Evolutionary conservation across 2,888 invertebrate genomes (phyloP), one percentile per base, ranked within the genome.

Genomic region (Ophion obscuratus): DNA sequence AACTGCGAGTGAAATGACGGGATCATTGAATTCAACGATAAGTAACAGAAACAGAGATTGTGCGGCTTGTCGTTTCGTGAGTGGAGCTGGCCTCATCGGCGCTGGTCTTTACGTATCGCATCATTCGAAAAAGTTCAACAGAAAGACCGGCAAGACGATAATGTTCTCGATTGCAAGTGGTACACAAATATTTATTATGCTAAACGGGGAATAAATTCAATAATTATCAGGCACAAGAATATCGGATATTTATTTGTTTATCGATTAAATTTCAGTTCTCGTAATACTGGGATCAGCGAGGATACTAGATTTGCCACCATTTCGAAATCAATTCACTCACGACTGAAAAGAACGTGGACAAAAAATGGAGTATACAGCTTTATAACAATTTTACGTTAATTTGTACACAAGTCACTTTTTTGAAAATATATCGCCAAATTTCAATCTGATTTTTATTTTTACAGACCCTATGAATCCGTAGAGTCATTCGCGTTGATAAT

Each of bases 81-180:
- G 96, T 82, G 96, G 96, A 7, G 92, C 94, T 10, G 96, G 96
- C 7, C 94, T 96, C 59, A 91, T 96, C 44, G 96, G 96, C 0
- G 96, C 96, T 84, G 96, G 96, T 86, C 95, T 95, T 84, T 96
- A 96, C 89, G 93, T 96, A 0, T 95, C 95, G 4, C 95, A 95
- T 88, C 94, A 95, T 84, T 95, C 95, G 3, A 95, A 94, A 92
- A 95, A 94, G 94, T 95, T 95, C 91, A 95, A 94, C 92, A 95
- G 93, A 66, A 92, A 92, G n/a, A 90, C 94, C 20, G 95, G 95
- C 62, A 95, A 93, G 92, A 90, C 94, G 40, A 92, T 94, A 0
- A 92, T 95, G 89, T 94, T 95, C 27, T 92, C 94, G 0, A 86
- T 95, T 40, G 95, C 95, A 31, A 92, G 95, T 76, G 94, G 96